Evolutionary conservation across 2,797 vertebrate species (phyloP).

Genomic region (Typhlichthys subterraneus): DNA sequence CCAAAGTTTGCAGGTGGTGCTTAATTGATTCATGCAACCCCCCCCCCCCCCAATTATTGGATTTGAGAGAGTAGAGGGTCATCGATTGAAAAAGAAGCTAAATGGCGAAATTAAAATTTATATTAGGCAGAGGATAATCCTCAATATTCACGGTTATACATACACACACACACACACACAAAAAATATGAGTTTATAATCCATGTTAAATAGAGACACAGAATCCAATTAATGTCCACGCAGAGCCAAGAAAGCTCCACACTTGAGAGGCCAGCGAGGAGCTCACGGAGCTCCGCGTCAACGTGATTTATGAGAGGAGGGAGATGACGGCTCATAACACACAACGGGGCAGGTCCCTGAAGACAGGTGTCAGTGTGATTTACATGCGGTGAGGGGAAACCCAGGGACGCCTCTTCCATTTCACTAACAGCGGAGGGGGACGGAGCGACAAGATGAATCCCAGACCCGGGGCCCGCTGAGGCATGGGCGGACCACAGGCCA

Average conservation of each 20-base stretch:
- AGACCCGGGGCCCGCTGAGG: conserved; percentile 28
- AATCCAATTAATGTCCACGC: conserved; percentile 69
- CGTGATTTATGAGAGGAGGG: conserved; percentile 64
- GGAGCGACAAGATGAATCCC: conserved; percentile 43
- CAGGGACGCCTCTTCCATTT: conserved; percentile 49
- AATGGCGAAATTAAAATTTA: conserved; percentile 30
- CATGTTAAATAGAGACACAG: conserved; percentile 50
- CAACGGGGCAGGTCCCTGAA: conserved; percentile 50
- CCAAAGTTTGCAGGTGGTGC: conserved; percentile 1
- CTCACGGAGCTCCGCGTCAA: conserved; percentile 41
- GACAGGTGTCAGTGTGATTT: conserved; percentile 60
- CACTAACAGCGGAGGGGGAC: conserved; percentile 33
- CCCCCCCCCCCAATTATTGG: not conserved
- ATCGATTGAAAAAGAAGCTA: conserved; percentile 42
- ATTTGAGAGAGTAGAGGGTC: conserved; percentile 20
- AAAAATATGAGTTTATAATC: conserved; percentile 21
- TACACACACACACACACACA: not conserved
- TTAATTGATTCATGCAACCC: not conserved
- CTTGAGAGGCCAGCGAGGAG: conserved; percentile 22
- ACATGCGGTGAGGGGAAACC: conserved; percentile 57
- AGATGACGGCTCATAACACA: conserved; percentile 51
- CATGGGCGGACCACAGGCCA: conserved; percentile 18
- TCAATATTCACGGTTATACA: conserved; percentile 20
- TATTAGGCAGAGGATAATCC: conserved; percentile 31
- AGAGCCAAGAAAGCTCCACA: conserved; percentile 37